These are phyloP conservation scores for Cyrtorhinus lividipennis DNA, from an alignment of 1,140 invertebrate species.

Conservation along the genomic window DNA sequence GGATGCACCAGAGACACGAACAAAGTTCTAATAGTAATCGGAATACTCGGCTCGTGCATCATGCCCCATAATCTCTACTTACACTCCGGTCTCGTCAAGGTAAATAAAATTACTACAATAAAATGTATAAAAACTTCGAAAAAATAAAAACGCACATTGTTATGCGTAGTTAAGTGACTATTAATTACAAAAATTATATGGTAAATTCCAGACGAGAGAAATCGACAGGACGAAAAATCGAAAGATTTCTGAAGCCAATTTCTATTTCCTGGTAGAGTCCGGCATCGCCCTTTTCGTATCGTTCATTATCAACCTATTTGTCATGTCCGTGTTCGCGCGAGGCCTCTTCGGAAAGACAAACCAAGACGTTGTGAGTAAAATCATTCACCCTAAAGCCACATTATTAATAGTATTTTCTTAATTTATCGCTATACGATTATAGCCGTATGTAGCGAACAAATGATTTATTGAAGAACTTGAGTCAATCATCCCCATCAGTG, in stretches of 20 bases:
- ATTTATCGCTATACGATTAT: no score
- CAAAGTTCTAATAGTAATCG: conserved; percentile 67
- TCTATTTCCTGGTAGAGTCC: conserved; percentile 79
- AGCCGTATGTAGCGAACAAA: neutral
- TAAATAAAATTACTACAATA: conserved; percentile 32
- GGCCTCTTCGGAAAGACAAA: conserved; percentile 62
- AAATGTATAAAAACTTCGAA: conserved; percentile 19
- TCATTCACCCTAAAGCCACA: neutral
- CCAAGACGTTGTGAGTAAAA: conserved; percentile 45
- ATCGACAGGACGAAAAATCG: conserved; percentile 56
- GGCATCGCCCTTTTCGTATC: conserved; percentile 65
- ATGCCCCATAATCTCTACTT: conserved; percentile 95
- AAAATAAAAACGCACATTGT: no score
- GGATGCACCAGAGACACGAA: conserved; percentile 43
- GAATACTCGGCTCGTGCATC: conserved; percentile 83
- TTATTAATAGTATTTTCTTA: no score
- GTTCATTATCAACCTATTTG: conserved; percentile 83
- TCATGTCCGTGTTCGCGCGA: conserved; percentile 74
- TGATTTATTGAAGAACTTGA: neutral
- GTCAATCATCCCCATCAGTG: neutral
- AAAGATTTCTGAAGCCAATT: conserved; percentile 69
- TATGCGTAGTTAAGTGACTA: no score
- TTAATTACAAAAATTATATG: no score
- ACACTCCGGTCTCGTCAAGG: conserved; percentile 85
- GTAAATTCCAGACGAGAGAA: conserved; percentile 52